Base-by-base conservation (phyloP, 2,888 invertebrate species). In the Dynastes maya region DNA sequence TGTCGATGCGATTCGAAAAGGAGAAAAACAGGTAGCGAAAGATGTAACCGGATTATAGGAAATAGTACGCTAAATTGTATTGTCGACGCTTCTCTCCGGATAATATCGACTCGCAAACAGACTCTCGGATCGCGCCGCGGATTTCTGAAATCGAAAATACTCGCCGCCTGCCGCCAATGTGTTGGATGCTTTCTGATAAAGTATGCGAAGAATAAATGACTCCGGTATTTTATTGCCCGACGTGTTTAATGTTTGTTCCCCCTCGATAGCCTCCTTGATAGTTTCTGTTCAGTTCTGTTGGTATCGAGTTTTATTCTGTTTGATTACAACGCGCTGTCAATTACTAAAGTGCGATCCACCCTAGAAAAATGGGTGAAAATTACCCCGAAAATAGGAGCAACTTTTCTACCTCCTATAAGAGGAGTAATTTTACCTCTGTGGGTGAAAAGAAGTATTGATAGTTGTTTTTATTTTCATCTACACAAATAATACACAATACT, bases 91-190 rank as follows among this genome's bases (percentile, higher is more conserved):
- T 72, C 16, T 67, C 72, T 40, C 45, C 72, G 58, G 27, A 72
- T 72, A 61, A 58, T 72, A 72, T 72, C 72, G 72, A 72, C 72
- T 58, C 2, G 58, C 58, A 58, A 72, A 40, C 72, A 72, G 16
- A 72, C 72, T 27, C 16, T 16, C n/a, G 37, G 55, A 37, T 40
- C 16, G 22, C 22, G 53, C 53, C n/a, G 22, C 55, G 55, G n/a
- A 3, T 6, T 55, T n/a, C 55, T n/a, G n/a, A 37, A 64, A 37
- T 64, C 27, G 16, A 45, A 49, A 22, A 67, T 64, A 32, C 32
- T 13, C 2, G 11, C 55, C 63, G 27, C 22, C 45, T 67, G 22
- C 16, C 6, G 16, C 11, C 13, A 64, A 4, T 64, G 1, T 49
- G 8, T 67, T 67, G 63, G 63, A 32, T 63, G 32, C 29, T 63